Percentiles rank a stretch among this genome's conserved stretches.
phyloP scores from a whole-genome alignment of 2,113 vertebrate species.

The Varanus salvator region DNA sequence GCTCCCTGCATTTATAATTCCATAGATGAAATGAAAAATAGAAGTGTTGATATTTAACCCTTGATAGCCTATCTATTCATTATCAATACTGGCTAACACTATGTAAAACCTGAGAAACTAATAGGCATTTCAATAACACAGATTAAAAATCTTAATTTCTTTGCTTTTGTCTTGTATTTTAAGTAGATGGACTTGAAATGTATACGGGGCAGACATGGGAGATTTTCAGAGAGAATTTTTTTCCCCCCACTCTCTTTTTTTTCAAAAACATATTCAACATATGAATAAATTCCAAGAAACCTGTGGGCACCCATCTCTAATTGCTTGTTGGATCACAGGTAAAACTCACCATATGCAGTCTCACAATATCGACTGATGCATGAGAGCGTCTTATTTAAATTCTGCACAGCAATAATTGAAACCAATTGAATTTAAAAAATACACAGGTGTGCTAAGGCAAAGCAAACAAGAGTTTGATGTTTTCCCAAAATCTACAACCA shows the following conservation, averaged over 20 bases:
- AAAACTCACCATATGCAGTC: background rate
- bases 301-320: background rate
- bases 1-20: slow-evolving; percentile 45
- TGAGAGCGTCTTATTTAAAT: background rate
- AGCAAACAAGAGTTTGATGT: background rate
- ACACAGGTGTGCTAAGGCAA: slow-evolving; percentile 22
- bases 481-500: slow-evolving; percentile 10
- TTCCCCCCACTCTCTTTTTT: background rate
- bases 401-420: slow-evolving; percentile 18
- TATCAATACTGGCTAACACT: slow-evolving; percentile 31
- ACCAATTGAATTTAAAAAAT: slow-evolving; percentile 16
- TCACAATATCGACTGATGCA: slow-evolving; percentile 18
- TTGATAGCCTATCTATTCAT: slow-evolving; percentile 17
- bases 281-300: background rate
- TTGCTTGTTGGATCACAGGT: background rate
- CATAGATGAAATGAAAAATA: slow-evolving; percentile 36
- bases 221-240: background rate
- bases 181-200: background rate
- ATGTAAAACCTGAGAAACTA: slow-evolving; percentile 30
- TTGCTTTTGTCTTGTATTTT: background rate
- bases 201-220: background rate
- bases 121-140: slow-evolving; percentile 12
- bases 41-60: background rate
- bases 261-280: background rate
- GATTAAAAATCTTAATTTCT: slow-evolving; percentile 20